These are phyloP conservation scores for Mesocricetus auratus DNA, from an alignment of 2,113 vertebrate species.

Conservation along the genomic window DNA sequence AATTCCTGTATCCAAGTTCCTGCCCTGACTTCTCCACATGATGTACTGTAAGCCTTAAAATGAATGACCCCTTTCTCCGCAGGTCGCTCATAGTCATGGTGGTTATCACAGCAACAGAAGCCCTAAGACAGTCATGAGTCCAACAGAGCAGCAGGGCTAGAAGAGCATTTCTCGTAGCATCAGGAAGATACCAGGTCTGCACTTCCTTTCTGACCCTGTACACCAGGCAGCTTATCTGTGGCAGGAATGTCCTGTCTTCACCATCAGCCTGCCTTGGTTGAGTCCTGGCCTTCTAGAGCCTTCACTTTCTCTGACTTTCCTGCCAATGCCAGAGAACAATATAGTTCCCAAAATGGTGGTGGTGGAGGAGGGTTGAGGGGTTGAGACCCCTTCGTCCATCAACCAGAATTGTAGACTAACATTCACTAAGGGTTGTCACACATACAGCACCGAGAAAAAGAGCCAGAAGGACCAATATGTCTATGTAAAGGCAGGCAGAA, in stretches of 20 bases:
- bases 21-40: neutral
- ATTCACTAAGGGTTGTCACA: neutral
- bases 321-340: neutral
- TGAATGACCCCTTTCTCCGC: neutral
- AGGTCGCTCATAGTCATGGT: neutral
- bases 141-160: neutral
- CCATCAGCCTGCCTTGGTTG: neutral
- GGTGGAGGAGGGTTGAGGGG: neutral
- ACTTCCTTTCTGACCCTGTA: neutral
- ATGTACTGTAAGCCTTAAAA: neutral
- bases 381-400: neutral
- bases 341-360: neutral
- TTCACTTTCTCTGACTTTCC: neutral
- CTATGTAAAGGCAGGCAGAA: neutral
- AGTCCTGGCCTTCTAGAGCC: neutral
- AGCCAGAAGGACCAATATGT: neutral
- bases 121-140: neutral
- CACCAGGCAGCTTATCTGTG: accelerated
- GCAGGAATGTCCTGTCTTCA: neutral
- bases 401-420: too few relatives aligned
- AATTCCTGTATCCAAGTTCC: neutral
- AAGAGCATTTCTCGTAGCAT: neutral
- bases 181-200: neutral
- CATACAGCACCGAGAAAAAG: neutral
- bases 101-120: neutral